A percentile compares a stretch with the other conserved stretches of the same genome.
Conservation (phyloP, 2,888 invertebrate species). For the Polydrusus cervinus region DNA sequence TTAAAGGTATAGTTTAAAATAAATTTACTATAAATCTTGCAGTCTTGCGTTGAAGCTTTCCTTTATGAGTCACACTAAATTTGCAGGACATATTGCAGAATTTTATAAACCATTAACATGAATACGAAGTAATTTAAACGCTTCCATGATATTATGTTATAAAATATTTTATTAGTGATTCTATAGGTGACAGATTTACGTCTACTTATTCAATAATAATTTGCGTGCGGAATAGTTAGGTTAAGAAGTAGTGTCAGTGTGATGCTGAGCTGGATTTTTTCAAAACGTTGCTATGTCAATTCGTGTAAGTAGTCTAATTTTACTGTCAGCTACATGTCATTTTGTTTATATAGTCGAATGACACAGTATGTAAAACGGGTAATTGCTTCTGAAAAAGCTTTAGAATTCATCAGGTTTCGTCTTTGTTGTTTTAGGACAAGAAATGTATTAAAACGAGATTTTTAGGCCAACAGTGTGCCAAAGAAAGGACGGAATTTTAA, state of each 20-base stretch:
- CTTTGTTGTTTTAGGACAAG: constrained; percentile 51
- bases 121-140: no score
- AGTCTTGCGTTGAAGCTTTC: no score
- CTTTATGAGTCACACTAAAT: no score
- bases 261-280: no score
- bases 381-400: constrained; percentile 32
- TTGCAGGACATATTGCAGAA: no score
- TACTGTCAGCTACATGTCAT: constrained; percentile 10
- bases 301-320: constrained; percentile 37
- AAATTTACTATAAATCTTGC: background rate
- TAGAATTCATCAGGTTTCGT: constrained; percentile 42
- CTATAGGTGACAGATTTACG: no score
- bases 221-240: no score
- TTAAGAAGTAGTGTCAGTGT: no score
- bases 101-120: no score
- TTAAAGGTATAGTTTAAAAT: background rate
- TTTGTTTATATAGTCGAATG: constrained; percentile 40
- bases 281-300: constrained; percentile 5
- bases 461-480: constrained; percentile 42
- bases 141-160: no score
- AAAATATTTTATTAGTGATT: no score
- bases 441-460: constrained; percentile 49
- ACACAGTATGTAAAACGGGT: constrained; percentile 31
- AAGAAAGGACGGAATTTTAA: constrained; percentile 46
- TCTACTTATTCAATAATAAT: no score